A percentile compares a stretch with the other conserved stretches of the same genome.
phyloP scores from a whole-genome alignment of 2,888 invertebrate species.

The Andrena bucephala region DNA sequence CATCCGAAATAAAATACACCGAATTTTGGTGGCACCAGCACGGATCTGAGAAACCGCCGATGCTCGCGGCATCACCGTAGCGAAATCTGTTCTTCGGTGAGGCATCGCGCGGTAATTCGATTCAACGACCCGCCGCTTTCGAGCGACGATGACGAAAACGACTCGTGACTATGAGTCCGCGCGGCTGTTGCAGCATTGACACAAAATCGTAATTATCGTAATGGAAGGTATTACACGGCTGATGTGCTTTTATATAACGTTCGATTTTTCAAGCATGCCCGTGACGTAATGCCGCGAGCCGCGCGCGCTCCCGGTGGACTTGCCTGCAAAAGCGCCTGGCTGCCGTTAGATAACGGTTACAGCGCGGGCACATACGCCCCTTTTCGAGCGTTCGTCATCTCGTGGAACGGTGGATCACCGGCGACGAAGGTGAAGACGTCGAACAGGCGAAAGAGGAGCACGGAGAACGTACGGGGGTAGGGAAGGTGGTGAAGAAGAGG shows the following conservation, averaged over 20 bases:
- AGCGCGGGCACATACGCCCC: constrained; percentile 1
- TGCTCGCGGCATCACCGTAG: background rate
- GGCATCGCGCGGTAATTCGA: constrained; percentile 15
- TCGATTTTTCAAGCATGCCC: constrained; percentile 37
- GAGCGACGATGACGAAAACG: constrained; percentile 40
- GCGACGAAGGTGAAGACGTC: constrained; percentile 3
- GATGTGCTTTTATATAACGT: constrained; percentile 52
- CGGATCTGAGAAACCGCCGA: background rate
- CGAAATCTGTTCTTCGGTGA: constrained; percentile 12
- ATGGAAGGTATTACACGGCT: constrained; percentile 38
- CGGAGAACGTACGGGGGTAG: background rate
- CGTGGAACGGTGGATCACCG: constrained; percentile 31
- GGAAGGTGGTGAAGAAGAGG: constrained; percentile 33
- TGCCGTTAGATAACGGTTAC: constrained; percentile 52
- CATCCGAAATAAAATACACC: too few species aligned
- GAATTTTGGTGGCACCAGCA: background rate
- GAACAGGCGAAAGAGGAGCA: constrained; percentile 14
- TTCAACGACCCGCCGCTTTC: constrained; percentile 14
- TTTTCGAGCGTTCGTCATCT: constrained; percentile 39
- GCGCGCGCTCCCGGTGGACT: background rate
- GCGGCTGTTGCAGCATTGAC: constrained; percentile 28
- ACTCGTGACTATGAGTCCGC: constrained; percentile 35
- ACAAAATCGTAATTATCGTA: constrained; percentile 47
- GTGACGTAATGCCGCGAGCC: constrained; percentile 41
- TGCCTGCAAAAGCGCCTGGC: constrained; percentile 11